These are phyloP conservation scores for Agelastica alni DNA, from an alignment of 2,888 invertebrate genomes.

Conservation along the genomic window DNA sequence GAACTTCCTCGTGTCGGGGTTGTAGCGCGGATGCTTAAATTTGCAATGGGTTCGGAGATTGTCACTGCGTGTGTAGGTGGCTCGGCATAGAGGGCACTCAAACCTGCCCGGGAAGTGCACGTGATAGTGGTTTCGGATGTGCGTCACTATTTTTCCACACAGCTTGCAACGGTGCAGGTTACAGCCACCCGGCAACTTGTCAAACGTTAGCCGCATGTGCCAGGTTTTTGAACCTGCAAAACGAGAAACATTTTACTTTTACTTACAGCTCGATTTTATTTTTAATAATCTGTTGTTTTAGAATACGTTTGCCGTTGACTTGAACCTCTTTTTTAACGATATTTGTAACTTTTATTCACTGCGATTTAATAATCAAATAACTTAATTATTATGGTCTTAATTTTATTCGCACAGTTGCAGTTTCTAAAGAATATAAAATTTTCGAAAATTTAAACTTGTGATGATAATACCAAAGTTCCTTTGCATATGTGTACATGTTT, in stretches of 20 bases:
- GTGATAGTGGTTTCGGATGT: conserved; percentile 93
- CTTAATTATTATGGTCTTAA: too few relatives aligned
- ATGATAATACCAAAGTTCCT: too few relatives aligned
- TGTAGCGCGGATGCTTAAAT: conserved; percentile 88
- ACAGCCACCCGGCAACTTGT: conserved; percentile 89
- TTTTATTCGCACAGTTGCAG: too few relatives aligned
- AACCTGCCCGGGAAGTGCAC: conserved; percentile 91
- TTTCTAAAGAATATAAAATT: too few relatives aligned
- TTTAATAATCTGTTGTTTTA: not conserved
- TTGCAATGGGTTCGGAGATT: conserved; percentile 91
- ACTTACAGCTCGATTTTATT: conserved; percentile 8
- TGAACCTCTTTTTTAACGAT: not conserved
- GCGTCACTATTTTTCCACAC: conserved; percentile 93
- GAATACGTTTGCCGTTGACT: conserved; percentile 5
- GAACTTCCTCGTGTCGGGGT: conserved; percentile 86
- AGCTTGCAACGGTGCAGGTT: conserved; percentile 93
- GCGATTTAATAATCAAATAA: too few relatives aligned
- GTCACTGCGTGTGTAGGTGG: conserved; percentile 90
- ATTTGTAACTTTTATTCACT: too few relatives aligned
- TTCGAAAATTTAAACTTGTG: too few relatives aligned
- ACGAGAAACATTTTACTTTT: conserved; percentile 50
- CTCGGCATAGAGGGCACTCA: conserved; percentile 89
- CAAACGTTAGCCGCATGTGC: conserved; percentile 94
- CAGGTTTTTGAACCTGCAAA: conserved; percentile 92
- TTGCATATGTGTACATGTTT: too few relatives aligned